These are phyloP conservation scores for Cardiocondyla obscurior DNA, from an alignment of 1,140 invertebrate genomes.

Conservation along the genomic window DNA sequence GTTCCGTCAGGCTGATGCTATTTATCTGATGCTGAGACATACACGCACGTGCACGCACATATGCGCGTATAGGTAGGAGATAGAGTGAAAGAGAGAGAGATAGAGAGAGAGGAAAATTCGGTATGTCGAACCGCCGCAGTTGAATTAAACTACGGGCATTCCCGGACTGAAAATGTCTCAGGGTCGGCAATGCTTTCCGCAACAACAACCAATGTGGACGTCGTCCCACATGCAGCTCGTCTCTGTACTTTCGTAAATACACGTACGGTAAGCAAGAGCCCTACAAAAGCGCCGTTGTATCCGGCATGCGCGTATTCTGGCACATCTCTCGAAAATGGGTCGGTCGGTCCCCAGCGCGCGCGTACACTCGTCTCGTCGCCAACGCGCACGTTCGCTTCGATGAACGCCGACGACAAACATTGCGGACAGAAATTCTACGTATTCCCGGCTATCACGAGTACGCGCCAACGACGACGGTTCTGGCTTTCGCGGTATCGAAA, in stretches of 20 bases:
- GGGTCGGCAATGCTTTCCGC: conserved; percentile 41
- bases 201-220: conserved; percentile 26
- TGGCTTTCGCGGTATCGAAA: conserved; percentile 40
- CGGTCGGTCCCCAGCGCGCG: conserved; percentile 6
- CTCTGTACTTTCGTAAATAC: conserved; percentile 23
- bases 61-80: neutral
- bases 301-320: conserved; percentile 28
- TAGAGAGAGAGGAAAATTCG: conserved; percentile 3
- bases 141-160: conserved; percentile 49
- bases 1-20: neutral
- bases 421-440: conserved; percentile 50
- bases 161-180: conserved; percentile 46
- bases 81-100: neutral
- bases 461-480: conserved; percentile 45
- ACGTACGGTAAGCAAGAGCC: conserved; percentile 7
- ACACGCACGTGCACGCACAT: no score
- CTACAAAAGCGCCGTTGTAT: conserved; percentile 14
- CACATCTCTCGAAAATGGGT: conserved; percentile 42
- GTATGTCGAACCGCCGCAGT: conserved; percentile 34
- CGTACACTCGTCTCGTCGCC: conserved; percentile 5
- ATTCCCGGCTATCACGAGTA: conserved; percentile 43
- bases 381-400: conserved; percentile 7
- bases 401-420: conserved; percentile 52
- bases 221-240: neutral
- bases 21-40: conserved; percentile 2